Evolutionary conservation across 2,888 invertebrate genomes (phyloP).

Genomic region (Lasioglossum malachurum): DNA sequence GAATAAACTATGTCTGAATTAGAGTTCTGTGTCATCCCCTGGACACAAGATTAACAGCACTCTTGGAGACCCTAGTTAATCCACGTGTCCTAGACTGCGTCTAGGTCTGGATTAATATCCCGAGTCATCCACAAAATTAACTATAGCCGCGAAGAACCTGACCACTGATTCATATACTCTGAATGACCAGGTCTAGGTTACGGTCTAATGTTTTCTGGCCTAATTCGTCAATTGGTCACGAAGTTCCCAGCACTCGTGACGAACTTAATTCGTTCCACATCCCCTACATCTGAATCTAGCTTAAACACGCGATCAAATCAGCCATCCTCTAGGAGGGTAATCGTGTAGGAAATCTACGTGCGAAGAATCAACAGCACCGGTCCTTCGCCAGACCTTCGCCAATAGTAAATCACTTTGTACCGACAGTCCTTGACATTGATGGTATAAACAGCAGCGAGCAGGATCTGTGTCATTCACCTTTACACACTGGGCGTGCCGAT

Average conservation of each 20-base stretch:
- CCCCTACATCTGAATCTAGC: not conserved
- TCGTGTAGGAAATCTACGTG: not conserved
- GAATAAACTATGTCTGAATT: not conserved
- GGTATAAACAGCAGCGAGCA: not conserved
- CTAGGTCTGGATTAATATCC: not conserved
- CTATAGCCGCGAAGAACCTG: not conserved
- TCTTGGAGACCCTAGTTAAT: not conserved
- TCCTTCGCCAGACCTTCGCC: not conserved
- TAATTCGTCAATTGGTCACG: too few relatives aligned
- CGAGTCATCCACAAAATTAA: not conserved
- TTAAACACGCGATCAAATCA: not conserved
- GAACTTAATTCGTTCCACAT: not conserved
- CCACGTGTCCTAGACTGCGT: not conserved
- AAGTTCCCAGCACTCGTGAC: too few relatives aligned
- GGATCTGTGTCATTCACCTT: constrained; percentile 8
- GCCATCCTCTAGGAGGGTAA: not conserved
- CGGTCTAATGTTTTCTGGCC: not conserved
- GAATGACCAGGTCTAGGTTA: not conserved
- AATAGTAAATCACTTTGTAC: not conserved
- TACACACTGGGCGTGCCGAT: constrained; percentile 18
- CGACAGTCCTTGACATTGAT: not conserved
- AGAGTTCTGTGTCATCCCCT: not conserved
- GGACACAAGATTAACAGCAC: not conserved
- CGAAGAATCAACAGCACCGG: not conserved
- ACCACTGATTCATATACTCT: not conserved